Conservation (phyloP, 2,113 vertebrate genomes). For the human (Homo sapiens) region DNA sequence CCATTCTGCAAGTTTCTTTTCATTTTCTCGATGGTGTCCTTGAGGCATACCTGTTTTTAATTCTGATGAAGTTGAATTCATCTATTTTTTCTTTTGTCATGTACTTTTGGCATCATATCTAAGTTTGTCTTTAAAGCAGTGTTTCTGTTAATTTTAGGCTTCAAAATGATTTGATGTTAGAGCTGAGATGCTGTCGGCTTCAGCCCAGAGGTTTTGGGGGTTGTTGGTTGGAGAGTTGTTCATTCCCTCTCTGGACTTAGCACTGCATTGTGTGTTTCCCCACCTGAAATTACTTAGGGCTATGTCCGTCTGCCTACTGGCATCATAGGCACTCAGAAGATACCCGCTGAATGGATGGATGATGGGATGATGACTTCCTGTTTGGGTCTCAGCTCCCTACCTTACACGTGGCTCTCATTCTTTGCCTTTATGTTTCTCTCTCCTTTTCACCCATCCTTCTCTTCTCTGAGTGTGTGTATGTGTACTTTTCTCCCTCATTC, state of each 20-base stretch:
- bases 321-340: fast-evolving
- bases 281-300: no score
- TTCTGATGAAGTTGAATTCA: background rate
- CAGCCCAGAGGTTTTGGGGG: background rate
- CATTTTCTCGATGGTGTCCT: background rate
- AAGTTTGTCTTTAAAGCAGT: background rate
- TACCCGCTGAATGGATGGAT: fast-evolving
- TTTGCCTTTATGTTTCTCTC: background rate
- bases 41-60: background rate
- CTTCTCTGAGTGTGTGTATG: background rate
- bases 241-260: background rate
- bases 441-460: fast-evolving
- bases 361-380: fast-evolving
- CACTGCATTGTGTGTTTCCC: fast-evolving
- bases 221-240: background rate
- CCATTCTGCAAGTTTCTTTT: background rate
- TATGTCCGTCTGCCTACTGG: fast-evolving
- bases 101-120: background rate
- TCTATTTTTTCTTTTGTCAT: background rate
- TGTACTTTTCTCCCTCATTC: background rate
- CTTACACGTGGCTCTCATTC: fast-evolving
- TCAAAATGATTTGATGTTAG: background rate
- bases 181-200: background rate
- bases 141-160: background rate
- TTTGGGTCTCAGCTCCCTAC: no score